A percentile compares a stretch with the other conserved stretches of the same genome.
Conservation (phyloP, 2,888 invertebrate species). For the Drosophila putrida region DNA sequence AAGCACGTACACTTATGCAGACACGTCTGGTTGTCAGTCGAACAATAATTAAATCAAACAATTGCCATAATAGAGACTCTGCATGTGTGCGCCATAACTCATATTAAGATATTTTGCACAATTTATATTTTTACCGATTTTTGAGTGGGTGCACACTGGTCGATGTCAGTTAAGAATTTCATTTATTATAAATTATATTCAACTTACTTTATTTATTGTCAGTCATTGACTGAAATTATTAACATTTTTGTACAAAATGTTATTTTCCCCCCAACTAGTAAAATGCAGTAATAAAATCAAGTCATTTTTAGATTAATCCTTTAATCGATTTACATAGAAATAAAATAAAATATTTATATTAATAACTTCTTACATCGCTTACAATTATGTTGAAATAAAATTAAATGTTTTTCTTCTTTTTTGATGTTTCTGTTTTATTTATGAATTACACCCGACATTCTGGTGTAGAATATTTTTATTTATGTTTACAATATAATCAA, state of each 20-base stretch:
- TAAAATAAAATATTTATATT: conserved; percentile 32
- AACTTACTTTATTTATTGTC: not conserved
- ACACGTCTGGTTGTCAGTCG: not conserved
- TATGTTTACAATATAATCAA: conserved; percentile 31
- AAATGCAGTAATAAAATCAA: conserved; percentile 13
- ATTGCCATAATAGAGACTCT: not conserved
- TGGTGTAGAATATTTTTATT: conserved; percentile 11
- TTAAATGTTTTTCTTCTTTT: conserved; percentile 22
- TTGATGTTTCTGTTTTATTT: conserved; percentile 9
- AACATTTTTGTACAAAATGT: no score
- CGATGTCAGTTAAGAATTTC: conserved; percentile 1
- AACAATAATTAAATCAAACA: not conserved
- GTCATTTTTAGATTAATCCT: conserved; percentile 25
- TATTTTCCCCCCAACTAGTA: conserved; percentile 2
- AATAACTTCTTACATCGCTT: conserved; percentile 25
- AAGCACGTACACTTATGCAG: not conserved
- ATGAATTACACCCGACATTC: conserved; percentile 29
- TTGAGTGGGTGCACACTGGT: conserved; percentile 24
- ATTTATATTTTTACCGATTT: not conserved
- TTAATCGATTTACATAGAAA: conserved; percentile 30
- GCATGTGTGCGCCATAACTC: not conserved
- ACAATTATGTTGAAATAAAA: conserved; percentile 30
- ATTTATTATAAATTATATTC: not conserved
- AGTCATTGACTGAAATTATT: conserved; percentile 1
- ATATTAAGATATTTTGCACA: not conserved